phyloP scores from a whole-genome alignment of 2,888 invertebrate species.

The Drosophila hawaiiensis region DNA sequence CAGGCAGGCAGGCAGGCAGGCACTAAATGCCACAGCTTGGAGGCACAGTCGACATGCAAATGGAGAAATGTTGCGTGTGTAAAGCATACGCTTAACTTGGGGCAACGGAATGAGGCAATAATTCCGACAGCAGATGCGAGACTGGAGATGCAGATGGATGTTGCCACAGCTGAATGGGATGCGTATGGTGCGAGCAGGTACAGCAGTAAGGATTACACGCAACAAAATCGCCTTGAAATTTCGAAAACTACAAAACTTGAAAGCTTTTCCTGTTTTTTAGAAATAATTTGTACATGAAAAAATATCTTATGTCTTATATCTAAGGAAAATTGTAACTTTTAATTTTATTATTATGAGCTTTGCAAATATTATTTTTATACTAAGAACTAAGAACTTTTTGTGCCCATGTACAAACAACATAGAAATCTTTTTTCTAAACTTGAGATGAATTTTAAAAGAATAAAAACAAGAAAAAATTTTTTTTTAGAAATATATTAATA shows the following conservation, averaged over 20 bases:
- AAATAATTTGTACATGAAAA: neutral
- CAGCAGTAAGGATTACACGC: neutral
- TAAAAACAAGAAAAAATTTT: neutral
- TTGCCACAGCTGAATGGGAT: constrained; percentile 30
- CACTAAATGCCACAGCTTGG: neutral
- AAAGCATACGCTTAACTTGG: constrained; percentile 3
- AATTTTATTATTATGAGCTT: neutral
- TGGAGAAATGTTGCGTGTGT: constrained; percentile 9
- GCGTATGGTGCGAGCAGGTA: neutral
- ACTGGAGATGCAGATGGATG: constrained; percentile 37
- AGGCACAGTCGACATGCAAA: neutral
- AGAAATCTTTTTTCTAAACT: neutral
- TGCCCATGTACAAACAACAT: neutral
- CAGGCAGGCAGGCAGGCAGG: neutral
- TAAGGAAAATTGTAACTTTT: too few relatives aligned
- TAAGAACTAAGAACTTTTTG: neutral
- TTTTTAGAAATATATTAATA: neutral
- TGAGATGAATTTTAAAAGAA: neutral
- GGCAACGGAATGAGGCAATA: constrained; percentile 53
- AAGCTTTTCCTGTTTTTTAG: neutral
- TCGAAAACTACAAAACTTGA: neutral
- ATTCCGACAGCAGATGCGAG: constrained; percentile 46
- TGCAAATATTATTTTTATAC: neutral
- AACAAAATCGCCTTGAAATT: neutral
- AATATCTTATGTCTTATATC: neutral